Percentiles rank a stretch among this genome's conserved stretches.
Conservation (phyloP, 2,888 invertebrate species). For the Drosophila limbata region DNA sequence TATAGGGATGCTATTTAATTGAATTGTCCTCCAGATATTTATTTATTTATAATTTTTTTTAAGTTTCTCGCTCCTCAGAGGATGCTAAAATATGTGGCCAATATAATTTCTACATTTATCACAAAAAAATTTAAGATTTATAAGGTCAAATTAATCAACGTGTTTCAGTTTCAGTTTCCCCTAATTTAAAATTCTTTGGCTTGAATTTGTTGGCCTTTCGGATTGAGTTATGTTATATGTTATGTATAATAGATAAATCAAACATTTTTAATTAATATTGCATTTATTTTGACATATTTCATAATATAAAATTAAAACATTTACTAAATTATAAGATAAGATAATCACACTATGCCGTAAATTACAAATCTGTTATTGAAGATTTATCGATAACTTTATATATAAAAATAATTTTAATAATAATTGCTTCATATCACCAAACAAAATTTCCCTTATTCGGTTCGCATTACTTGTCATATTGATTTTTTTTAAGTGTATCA, state of each 20-base stretch:
- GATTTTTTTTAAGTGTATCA: constrained; percentile 52
- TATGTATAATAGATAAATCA: constrained; percentile 2
- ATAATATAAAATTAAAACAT: constrained; percentile 33
- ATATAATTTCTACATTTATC: constrained; percentile 45
- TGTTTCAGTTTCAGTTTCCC: constrained; percentile 1
- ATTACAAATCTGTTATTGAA: constrained; percentile 47
- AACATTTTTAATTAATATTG: constrained; percentile 41
- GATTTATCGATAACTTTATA: constrained; percentile 29
- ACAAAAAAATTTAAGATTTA: constrained; percentile 51
- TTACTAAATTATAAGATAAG: constrained; percentile 55
- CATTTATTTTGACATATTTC: constrained; percentile 60
- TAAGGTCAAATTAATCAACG: constrained; percentile 25
- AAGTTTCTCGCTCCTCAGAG: constrained; percentile 48
- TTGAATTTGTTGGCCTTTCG: constrained; percentile 26
- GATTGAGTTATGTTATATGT: constrained; percentile 9
- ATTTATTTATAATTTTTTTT: constrained; percentile 12
- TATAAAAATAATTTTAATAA: constrained; percentile 47
- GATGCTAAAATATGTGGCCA: constrained; percentile 67
- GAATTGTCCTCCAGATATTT: constrained; percentile 19
- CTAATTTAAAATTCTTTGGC: constrained; percentile 30
- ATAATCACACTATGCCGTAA: constrained; percentile 56
- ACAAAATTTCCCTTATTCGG: constrained; percentile 41
- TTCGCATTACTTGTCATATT: constrained; percentile 13
- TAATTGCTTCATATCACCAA: constrained; percentile 78
- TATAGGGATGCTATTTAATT: constrained; percentile 8